phyloP scores from a whole-genome alignment of 2,113 vertebrate species.

The Ursus arctos region DNA sequence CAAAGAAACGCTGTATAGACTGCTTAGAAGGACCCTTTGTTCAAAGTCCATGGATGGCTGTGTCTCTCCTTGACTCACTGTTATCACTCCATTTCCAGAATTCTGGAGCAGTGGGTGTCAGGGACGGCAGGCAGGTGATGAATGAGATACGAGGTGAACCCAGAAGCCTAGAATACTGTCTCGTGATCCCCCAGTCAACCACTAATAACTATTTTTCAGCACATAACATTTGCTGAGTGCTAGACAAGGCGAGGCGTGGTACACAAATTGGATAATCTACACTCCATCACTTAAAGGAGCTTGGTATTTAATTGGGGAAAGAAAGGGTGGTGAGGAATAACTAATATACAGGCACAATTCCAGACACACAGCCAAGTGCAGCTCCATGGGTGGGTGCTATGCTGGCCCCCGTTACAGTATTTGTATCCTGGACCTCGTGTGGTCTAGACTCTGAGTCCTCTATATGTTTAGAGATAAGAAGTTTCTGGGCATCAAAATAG shows the following conservation, averaged over 20 bases:
- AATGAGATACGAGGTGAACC: background rate
- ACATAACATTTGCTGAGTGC: constrained; percentile 1
- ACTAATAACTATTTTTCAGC: background rate
- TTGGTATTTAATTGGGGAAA: background rate
- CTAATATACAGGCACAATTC: background rate
- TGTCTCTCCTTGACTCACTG: background rate
- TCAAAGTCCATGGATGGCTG: background rate
- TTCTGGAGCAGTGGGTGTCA: background rate
- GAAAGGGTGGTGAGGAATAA: background rate
- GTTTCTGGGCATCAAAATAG: background rate
- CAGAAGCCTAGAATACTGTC: background rate
- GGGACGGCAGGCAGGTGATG: background rate
- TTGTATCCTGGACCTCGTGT: background rate
- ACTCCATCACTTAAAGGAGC: background rate
- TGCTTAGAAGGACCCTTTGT: background rate
- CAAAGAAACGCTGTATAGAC: background rate
- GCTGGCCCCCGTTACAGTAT: background rate
- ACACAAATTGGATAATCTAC: background rate
- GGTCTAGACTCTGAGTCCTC: background rate
- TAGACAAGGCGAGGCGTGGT: background rate
- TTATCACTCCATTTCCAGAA: background rate
- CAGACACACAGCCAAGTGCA: background rate
- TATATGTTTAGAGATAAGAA: background rate
- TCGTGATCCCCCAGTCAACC: background rate
- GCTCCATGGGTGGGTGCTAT: too few relatives aligned